These are phyloP conservation scores for Lucilia cuprina DNA, from an alignment of 1,140 invertebrate species.

Conservation along the genomic window DNA sequence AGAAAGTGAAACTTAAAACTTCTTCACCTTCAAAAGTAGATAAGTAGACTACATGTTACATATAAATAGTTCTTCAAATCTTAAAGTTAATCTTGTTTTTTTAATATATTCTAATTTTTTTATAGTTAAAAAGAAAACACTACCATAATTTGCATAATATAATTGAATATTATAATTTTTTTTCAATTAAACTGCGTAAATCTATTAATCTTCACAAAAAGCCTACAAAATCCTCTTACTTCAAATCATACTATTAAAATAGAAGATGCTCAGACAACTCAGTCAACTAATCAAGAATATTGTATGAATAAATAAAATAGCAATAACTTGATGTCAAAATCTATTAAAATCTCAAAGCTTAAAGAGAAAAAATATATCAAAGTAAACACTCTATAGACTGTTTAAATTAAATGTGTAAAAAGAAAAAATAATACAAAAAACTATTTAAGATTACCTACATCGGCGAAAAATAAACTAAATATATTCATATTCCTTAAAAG, in stretches of 20 bases:
- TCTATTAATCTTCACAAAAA: slow-evolving; percentile 23
- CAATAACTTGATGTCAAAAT: slow-evolving; percentile 32
- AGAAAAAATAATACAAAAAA: background rate
- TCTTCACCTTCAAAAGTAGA: too few species aligned
- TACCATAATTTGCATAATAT: slow-evolving; percentile 2
- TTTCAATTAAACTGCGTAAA: slow-evolving; percentile 20
- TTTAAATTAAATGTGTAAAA: background rate
- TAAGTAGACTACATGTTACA: too few species aligned
- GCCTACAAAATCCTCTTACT: too few species aligned
- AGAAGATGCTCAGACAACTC: background rate
- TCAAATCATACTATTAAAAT: background rate
- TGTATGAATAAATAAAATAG: background rate
- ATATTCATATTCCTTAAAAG: background rate
- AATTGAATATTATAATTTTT: slow-evolving; percentile 27
- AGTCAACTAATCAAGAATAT: slow-evolving; percentile 2
- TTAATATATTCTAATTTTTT: too few species aligned
- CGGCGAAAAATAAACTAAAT: background rate
- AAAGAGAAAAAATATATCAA: background rate
- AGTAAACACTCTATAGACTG: background rate
- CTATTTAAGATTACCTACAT: slow-evolving; percentile 23
- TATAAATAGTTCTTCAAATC: too few species aligned
- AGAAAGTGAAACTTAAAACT: too few species aligned
- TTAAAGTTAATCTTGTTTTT: too few species aligned
- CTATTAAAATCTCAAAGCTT: slow-evolving; percentile 13
- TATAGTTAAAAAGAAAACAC: too few species aligned